Evolutionary conservation across 1,140 invertebrate species (phyloP), one percentile per base, ranked within the genome.

Genomic region (Drosophila pseudoobscura): DNA sequence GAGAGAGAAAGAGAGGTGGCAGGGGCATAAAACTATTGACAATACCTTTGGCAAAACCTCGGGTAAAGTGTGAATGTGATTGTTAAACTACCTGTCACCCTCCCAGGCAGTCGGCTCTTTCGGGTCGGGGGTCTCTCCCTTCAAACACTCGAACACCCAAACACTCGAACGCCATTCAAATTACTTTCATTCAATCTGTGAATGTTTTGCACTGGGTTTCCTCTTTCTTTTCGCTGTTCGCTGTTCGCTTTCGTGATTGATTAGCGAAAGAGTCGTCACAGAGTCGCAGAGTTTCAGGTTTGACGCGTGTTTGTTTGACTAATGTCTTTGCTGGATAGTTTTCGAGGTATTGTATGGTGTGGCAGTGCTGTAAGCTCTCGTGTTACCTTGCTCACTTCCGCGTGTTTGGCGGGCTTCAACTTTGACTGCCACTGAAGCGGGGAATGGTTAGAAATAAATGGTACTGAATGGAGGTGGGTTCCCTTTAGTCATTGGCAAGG

Each of bases 41-140:
- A 39, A 39, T 13, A 39, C 35, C 35, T 39, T 39, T 39, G 35
- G 35, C 35, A 39, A 39, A 39, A 9, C 35, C 35, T 56, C 20
- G n/a, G n/a, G 70, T 59, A 35, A 77, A 69, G 74, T 77, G 74
- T 76, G 74, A 76, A 13, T 76, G 70, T 58, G 69, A 53, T 69
- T 52, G 63, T 59, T 63, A 55, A 59, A 39, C 66, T 75, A 75
- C 73, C 73, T 75, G 73, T 65, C 68, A 59, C 54, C 50, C 72
- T 63, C 55, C 52, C 69, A 58, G 64, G 17, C 15, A 11, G 17
- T 17, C 26, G 24, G 20, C 41, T 15, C 29, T 31, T 31, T 31
- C 7, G 29, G 29, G 29, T 9, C 29, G 26, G 26, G 26, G 26
- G 26, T 26, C 29, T 7, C 29, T 29, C 29, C 29, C 29, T 29